Base-by-base conservation (phyloP, 2,888 invertebrate genomes). In the Ophonus ardosiacus region DNA sequence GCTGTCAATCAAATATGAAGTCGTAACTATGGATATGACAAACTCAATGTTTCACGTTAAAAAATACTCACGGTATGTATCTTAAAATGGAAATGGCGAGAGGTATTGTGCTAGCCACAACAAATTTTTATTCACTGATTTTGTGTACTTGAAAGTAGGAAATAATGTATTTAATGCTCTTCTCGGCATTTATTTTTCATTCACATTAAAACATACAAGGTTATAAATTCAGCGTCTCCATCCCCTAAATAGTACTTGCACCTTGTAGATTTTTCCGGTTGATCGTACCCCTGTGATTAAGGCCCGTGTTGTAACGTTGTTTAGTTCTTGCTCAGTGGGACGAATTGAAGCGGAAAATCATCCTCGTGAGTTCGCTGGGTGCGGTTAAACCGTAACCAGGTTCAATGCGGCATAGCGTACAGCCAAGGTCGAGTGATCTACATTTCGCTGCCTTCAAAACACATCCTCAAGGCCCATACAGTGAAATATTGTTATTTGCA, bases 261-360 rank as follows among this genome's bases (percentile, higher is more conserved):
- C 17, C 40, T 61, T 61, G 61, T 15, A 31, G 79, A 79, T 61
- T 79, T 79, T 79, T 79, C 17, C 43, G 71, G 40, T 40, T 18
- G 38, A 17, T 76, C 78, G 43, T 59, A n/a, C 57, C 59, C 57
- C 17, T 61, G 59, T 57, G 79, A 24, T 57, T 40, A 61, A 59
- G 59, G 38, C 21, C 61, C 13, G 18, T 79, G 79, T 61, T 13
- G 57, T 79, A 43, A 40, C 43, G 43, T 74, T 43, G 38, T 79
- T 79, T 61, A 79, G 79, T 79, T 79, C 79, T 61, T 79, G 79
- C 15, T 79, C 59, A 79, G 31, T 79, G 61, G 61, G 51, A 79
- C 79, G 79, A 79, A 79, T 79, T 79, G 24, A 79, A 40, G 59
- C 79, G 79, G 79, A 79, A 79, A 79, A 79, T 79, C 61, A 79